Evolutionary conservation across 1,140 invertebrate genomes (phyloP), one percentile per base, ranked within the genome.

Genomic region (Acromyrmex echinatior): DNA sequence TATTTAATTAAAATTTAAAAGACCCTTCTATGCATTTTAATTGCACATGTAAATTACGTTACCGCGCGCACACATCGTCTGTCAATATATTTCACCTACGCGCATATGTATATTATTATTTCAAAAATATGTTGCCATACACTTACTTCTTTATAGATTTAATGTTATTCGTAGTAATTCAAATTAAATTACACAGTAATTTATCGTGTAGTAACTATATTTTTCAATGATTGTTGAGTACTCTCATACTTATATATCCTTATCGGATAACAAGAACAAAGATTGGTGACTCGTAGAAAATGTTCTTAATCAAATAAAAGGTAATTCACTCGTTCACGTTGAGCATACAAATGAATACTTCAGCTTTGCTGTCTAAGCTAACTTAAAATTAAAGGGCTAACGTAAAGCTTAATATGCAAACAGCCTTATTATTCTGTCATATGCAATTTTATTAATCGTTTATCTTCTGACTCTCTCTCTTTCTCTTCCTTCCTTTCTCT

Each of bases 1-100:
- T 16, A 51, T 66, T 65, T 79, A 66, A 79, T 79, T 65, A 79
- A 79, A 66, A 51, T 66, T 79, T 79, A 79, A 58, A 79, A 66
- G 39, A 66, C 25, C 39, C 49, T 79, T 45, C 56, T 49, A 31
- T 28, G 25, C 25, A 25, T 66, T 63, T 79, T 79, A 25, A 79
- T 76, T 58, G 73, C 53, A 49, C 16, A 49, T 31, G 25, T 18
- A 65, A 78, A 62, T 78, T 62, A 78, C 4, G 16, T 78, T 65
- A 65, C 5, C 25, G 18, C 18, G 25, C 35, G 65, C 65, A 31
- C 18, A 66, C 18, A 35, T 21, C 18, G 76, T 10, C 60, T 79
- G 45, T 79, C 58, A 65, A 79, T 65, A 65, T 79, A 49, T 39
- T 58, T 79, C 28, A 35, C 25, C 7, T 53, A 45, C 9, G 9